Base-by-base conservation (phyloP, 2,888 invertebrate genomes). In the Drosophila limbata region DNA sequence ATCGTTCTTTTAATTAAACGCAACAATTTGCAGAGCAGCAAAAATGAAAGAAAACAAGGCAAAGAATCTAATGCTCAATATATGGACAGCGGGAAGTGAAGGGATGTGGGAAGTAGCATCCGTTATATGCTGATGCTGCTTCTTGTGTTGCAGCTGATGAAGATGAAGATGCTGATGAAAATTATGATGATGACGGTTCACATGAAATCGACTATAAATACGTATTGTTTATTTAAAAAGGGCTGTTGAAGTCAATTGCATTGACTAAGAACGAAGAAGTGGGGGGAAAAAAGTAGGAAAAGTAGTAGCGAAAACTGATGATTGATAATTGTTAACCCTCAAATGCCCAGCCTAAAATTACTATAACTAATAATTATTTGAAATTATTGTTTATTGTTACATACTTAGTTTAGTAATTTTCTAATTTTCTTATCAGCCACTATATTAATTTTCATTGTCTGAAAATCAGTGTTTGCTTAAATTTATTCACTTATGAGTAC, bases 141-240 rank as follows among this genome's bases (percentile, higher is more conserved):
- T 35, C 25, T 6, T 25, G 5, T 25, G 33, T n/a, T 63, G 66
- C 64, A 55, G 50, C 50, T 28, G 33, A 68, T 61, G 42, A 47
- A 28, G 25, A 15, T 47, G 2, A 17, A 4, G 5, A 48, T 28
- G 15, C 11, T 44, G 64, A 48, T 40, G 35, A 25, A 4, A 4
- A 25, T 21, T 21, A 63, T 56, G 45, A 51, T 37, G 35, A 37
- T 51, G 21, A 19, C 33, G 13, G 10, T 55, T 44, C 3, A 21
- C 13, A 65, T 51, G 65, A 78, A 82, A 80, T 75, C 51, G 52
- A 44, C 81, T 82, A 73, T 78, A 81, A 81, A 82, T 78, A 68
- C 62, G 73, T 66, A 51, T 79, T 82, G 81, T 81, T 81, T 81
- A 79, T 62, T 39, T 56, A 52, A 19, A 61, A 25, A 35, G 57